Evolutionary conservation across 2,797 vertebrate species (phyloP), one percentile per base, ranked within the genome.

Genomic region (Ispidina picta): DNA sequence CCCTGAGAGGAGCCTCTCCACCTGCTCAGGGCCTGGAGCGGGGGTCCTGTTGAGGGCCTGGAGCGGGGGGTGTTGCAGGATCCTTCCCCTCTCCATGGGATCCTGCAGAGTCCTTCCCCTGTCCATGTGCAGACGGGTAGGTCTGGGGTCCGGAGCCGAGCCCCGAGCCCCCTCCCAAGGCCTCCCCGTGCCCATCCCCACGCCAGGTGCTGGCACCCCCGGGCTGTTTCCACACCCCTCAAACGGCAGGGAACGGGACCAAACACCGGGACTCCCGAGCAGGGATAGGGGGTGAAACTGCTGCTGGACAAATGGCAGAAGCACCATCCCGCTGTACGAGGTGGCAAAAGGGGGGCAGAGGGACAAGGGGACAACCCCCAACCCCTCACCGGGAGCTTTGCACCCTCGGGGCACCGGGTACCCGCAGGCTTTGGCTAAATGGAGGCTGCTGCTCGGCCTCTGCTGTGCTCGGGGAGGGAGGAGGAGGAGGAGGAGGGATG

Each of bases 401-500:
- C 37, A 14, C 37, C 37, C 37, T 39, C 37, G 37, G 37, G 37
- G 37, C 14, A 39, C 37, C 37, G 37, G 37, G 37, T 39, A 14
- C 85, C 81, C 58, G 28, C 65, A 66, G 79, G 64, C 68, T 73
- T 6, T 6, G 62, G 80, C 95, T 93, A 83, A 93, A 88, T 74
- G 26, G 85, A 93, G 81, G 68, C 91, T 96, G 71, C 51, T 69
- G 86, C 86, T 65, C 25, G 91, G 83, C 65, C 55, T 90, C 91
- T 78, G 51, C 83, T 86, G 65, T 16, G 86, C 75, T 91, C 77
- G 19, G 80, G 56, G 64, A 93, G 95, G 63, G 63, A 87, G 59
- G 13, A 20, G 88, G 60, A 86, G 88, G 80, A 86, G 88, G 90
- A 96, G 95, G 93, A 96, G 94, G 93, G 94, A 97, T 96, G 96